Conservation (phyloP, 2,888 invertebrate species). For the Lumbricus terrestris region DNA sequence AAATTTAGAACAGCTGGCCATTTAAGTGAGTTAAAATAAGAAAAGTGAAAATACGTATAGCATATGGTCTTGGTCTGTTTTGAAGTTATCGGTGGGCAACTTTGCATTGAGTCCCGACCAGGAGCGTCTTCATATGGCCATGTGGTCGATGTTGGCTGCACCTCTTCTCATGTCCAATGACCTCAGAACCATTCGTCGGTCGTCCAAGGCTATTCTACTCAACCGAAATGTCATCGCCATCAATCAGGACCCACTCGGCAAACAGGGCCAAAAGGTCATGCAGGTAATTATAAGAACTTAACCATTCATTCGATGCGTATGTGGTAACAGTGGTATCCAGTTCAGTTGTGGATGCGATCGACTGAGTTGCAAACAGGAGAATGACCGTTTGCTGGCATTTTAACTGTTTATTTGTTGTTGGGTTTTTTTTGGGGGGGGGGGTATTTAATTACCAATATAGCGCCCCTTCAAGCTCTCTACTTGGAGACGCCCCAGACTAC, state of each 20-base stretch:
- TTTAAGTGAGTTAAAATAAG: neutral
- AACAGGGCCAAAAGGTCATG: conserved; percentile 69
- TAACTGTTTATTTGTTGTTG: no score
- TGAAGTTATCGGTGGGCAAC: conserved; percentile 84
- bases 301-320: no score
- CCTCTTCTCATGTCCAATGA: conserved; percentile 93
- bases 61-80: neutral
- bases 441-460: no score
- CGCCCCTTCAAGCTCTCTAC: no score
- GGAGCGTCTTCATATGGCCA: conserved; percentile 90
- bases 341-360: neutral
- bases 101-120: conserved; percentile 91
- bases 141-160: conserved; percentile 92
- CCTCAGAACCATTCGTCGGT: conserved; percentile 79
- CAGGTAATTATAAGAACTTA: conserved; percentile 17
- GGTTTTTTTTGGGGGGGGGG: no score
- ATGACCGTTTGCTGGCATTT: no score
- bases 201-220: conserved; percentile 86
- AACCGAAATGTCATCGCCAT: conserved; percentile 89
- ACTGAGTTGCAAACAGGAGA: no score
- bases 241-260: conserved; percentile 88
- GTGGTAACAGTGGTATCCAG: no score
- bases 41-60: neutral
- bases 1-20: neutral
- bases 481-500: no score